phyloP scores from a whole-genome alignment of 2,113 vertebrate genomes.

The Eulemur macaco region DNA sequence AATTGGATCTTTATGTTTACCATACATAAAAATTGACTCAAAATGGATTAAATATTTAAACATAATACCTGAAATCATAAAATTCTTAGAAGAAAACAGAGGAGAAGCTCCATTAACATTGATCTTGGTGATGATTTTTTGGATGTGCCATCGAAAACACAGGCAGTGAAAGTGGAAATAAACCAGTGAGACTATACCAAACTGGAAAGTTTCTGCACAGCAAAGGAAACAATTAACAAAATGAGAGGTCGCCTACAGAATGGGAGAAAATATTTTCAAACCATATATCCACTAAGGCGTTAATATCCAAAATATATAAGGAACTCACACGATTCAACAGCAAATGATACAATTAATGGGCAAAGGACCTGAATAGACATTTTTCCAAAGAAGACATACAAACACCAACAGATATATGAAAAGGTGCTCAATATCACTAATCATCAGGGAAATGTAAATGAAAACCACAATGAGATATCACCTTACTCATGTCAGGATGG shows the following conservation, averaged over 20 bases:
- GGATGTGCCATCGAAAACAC: background rate
- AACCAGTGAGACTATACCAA: background rate
- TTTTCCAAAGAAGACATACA: background rate
- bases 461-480: background rate
- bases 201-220: background rate
- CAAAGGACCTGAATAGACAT: background rate
- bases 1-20: background rate
- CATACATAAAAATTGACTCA: background rate
- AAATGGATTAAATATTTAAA: background rate
- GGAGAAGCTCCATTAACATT: background rate
- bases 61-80: background rate
- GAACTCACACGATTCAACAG: background rate
- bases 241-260: background rate
- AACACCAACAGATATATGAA: background rate
- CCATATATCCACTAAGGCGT: background rate
- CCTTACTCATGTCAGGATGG: background rate
- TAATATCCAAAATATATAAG: background rate
- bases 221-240: background rate
- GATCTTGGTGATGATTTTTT: background rate
- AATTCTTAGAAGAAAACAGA: background rate
- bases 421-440: background rate
- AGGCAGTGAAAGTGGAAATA: background rate
- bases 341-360: background rate
- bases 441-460: background rate
- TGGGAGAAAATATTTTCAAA: background rate